phyloP scores from a whole-genome alignment of 2,113 vertebrate genomes.

The Mionectes macconnelli region DNA sequence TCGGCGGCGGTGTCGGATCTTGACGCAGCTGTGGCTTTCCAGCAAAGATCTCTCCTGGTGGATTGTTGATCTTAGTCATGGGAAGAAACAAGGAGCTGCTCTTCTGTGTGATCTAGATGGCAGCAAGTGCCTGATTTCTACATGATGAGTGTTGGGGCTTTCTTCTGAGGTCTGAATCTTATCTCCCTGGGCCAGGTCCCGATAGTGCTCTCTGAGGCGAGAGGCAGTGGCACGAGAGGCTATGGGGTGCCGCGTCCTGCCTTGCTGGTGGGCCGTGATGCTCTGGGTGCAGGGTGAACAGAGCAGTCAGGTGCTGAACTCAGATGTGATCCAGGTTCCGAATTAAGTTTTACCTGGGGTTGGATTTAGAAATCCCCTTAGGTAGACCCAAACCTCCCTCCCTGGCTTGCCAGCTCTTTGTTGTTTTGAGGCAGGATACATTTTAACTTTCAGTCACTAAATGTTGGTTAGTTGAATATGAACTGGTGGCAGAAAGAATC shows the following conservation, averaged over 20 bases:
- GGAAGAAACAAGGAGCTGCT: not conserved
- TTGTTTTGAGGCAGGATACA: not conserved
- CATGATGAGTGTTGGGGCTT: fast-evolving
- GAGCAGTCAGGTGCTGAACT: not conserved
- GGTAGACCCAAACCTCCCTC: not conserved
- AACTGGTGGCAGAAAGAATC: not conserved
- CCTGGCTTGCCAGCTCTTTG: not conserved
- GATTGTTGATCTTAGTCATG: not conserved
- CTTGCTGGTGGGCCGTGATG: fast-evolving
- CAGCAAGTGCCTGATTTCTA: not conserved
- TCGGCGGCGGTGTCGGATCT: fast-evolving
- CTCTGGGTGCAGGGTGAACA: not conserved
- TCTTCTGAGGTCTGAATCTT: not conserved
- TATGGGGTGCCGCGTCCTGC: not conserved
- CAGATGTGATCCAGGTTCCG: not conserved
- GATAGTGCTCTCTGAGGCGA: not conserved
- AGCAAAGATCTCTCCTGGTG: not conserved
- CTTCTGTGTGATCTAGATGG: not conserved
- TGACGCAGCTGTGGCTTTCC: not conserved
- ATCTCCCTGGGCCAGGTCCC: not conserved
- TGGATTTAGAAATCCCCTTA: not conserved
- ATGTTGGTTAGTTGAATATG: not conserved
- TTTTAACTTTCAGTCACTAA: not conserved
- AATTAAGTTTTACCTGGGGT: not conserved
- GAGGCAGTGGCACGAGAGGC: fast-evolving